A percentile compares a stretch with the other conserved stretches of the same genome.
phyloP scores from a whole-genome alignment of 92 coral and sea anemone species.

The Palythoa caribaeorum region DNA sequence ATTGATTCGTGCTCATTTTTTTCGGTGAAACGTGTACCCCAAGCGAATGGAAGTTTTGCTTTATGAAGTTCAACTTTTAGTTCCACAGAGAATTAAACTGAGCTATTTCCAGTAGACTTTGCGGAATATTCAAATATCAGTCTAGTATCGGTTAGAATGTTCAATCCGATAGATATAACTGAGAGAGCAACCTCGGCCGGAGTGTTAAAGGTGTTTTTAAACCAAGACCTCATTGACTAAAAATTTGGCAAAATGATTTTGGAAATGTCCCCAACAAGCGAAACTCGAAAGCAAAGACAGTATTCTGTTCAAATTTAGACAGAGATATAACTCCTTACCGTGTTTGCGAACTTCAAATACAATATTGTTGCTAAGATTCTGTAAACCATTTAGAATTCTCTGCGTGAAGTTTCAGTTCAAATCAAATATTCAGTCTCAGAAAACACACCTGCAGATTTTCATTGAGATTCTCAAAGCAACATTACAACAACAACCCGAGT shows the following conservation, averaged over 20 bases:
- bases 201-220: no score
- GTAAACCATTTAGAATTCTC: not conserved
- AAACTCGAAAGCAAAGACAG: not conserved
- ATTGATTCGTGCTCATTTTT: constrained; percentile 3
- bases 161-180: no score
- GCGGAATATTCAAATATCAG: no score
- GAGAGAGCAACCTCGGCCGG: no score
- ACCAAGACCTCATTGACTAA: no score
- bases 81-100: no score
- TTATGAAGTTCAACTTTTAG: not conserved
- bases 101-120: no score
- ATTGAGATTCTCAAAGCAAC: not conserved
- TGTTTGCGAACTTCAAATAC: not conserved
- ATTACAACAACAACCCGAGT: not conserved
- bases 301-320: not conserved
- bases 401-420: constrained; percentile 7
- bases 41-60: not conserved
- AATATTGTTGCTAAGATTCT: constrained; percentile 1
- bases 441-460: constrained; percentile 23
- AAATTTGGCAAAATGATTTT: no score
- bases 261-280: no score
- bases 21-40: not conserved
- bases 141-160: no score
- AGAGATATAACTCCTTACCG: not conserved
- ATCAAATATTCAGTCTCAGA: constrained; percentile 10